Conservation (phyloP, 2,113 vertebrate species). For the Antigone vipio region DNA sequence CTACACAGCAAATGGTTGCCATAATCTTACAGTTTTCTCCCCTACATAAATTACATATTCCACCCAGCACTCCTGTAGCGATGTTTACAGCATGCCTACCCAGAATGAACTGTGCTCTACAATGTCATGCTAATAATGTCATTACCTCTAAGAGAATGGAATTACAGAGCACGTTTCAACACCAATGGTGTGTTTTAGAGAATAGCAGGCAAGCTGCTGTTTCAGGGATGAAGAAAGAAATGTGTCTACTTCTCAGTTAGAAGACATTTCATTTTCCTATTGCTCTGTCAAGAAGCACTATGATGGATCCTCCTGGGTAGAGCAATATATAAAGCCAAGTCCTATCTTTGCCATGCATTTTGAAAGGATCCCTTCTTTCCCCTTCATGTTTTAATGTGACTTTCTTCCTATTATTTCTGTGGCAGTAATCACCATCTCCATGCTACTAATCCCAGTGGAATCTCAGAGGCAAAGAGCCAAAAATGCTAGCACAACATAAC, state of each 20-base stretch:
- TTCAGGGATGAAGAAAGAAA: not conserved
- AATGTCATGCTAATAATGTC: constrained; percentile 15
- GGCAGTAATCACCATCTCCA: constrained; percentile 13
- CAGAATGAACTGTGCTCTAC: not conserved
- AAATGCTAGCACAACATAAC: not conserved
- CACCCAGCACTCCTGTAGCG: not conserved
- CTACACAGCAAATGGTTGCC: not conserved
- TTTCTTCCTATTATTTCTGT: constrained; percentile 18
- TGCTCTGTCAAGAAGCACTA: not conserved
- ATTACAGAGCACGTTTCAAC: constrained; percentile 14
- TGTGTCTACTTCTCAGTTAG: not conserved
- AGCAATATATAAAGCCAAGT: not conserved
- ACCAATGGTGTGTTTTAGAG: not conserved
- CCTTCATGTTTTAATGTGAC: not conserved
- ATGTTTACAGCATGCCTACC: not conserved
- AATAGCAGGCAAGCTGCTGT: not conserved
- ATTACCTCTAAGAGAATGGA: constrained; percentile 20
- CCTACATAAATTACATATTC: not conserved
- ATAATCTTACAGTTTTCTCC: not conserved
- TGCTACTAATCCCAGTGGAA: constrained; percentile 41
- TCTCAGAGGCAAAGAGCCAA: constrained; percentile 44
- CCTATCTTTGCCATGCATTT: not conserved
- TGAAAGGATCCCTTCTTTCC: not conserved
- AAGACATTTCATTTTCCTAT: not conserved
- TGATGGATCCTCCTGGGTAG: not conserved